Evolutionary conservation across 2,888 invertebrate species (phyloP).

Genomic region (Cheilosia vernalis): DNA sequence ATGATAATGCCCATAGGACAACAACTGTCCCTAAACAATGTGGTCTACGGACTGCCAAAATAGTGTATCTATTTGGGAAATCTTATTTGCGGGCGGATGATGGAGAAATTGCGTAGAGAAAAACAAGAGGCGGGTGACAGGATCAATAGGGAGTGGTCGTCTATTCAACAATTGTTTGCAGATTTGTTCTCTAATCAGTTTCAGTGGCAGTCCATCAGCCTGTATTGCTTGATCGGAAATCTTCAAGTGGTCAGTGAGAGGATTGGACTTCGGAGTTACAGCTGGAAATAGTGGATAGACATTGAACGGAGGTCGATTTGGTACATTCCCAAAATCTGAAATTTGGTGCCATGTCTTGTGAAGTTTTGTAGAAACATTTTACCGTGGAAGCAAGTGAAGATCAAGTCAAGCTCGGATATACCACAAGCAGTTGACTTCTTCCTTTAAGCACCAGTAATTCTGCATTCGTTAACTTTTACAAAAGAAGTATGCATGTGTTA

Average conservation of each 20-base stretch:
- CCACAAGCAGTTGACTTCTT: too few relatives aligned
- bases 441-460: too few relatives aligned
- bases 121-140: slow-evolving; percentile 73
- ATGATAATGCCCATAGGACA: slow-evolving; percentile 36
- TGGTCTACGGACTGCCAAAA: slow-evolving; percentile 63
- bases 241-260: slow-evolving; percentile 79
- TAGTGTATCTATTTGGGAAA: slow-evolving; percentile 58
- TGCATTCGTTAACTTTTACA: too few relatives aligned
- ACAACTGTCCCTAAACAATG: slow-evolving; percentile 60
- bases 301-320: neutral
- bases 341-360: too few relatives aligned
- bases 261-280: neutral
- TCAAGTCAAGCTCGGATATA: too few relatives aligned
- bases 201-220: slow-evolving; percentile 52
- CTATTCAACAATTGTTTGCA: slow-evolving; percentile 43
- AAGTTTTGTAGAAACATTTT: too few relatives aligned
- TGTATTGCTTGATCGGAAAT: slow-evolving; percentile 68
- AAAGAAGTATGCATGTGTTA: too few relatives aligned
- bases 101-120: slow-evolving; percentile 57
- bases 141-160: slow-evolving; percentile 52
- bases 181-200: slow-evolving; percentile 63
- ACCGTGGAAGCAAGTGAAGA: too few relatives aligned
- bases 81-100: slow-evolving; percentile 73
- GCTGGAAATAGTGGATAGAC: neutral
- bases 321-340: too few relatives aligned